Base-by-base conservation (phyloP, 2,797 vertebrate species). In the Gobionotothen gibberifrons region DNA sequence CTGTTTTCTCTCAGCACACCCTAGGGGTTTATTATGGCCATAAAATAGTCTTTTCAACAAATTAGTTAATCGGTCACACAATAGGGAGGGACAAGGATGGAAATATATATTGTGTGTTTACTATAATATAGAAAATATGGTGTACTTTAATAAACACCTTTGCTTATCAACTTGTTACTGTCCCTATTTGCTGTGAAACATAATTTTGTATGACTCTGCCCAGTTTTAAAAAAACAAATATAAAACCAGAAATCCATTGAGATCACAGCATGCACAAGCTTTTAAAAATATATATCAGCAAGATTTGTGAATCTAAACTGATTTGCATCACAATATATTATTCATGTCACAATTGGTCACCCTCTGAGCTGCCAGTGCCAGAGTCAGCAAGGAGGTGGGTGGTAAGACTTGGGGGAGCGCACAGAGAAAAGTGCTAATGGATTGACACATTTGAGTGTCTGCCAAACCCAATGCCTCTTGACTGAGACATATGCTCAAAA, bases 11-110 rank as follows among this genome's bases (percentile, higher is more conserved):
- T 78, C 87, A 74, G 65, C 75, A 60, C 39, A 69, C 80, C 87
- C 44, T 9, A 10, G 66, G 69, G 76, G 43, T 77, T 78, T 80
- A 59, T 83, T 78, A 78, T 69, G 32, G 76, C 78, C 68, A 83
- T 69, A 87, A 87, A 90, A 89, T 69, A 57, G 52, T 80, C 58
- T 73, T 86, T 84, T 78, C 55, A 57, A 72, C 51, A 79, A 79
- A 86, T 67, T 81, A 82, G 76, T 85, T 87, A 84, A 91, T 89
- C 90, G 87, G 85, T 88, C 82, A 80, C 79, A 89, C 62, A 0
- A 43, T 53, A 69, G 52, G 69, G 66, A 83, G 64, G 17, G 36
- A 60, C 59, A 78, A 66, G 15, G 6, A 63, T 17, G 42, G 16
- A 44, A 13, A 61, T 69, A 66, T 16, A 43, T 1, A 29, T 17